Evolutionary conservation across 1,140 invertebrate species (phyloP), one percentile per base, ranked within the genome.

Genomic region (Drosophila sproati): DNA sequence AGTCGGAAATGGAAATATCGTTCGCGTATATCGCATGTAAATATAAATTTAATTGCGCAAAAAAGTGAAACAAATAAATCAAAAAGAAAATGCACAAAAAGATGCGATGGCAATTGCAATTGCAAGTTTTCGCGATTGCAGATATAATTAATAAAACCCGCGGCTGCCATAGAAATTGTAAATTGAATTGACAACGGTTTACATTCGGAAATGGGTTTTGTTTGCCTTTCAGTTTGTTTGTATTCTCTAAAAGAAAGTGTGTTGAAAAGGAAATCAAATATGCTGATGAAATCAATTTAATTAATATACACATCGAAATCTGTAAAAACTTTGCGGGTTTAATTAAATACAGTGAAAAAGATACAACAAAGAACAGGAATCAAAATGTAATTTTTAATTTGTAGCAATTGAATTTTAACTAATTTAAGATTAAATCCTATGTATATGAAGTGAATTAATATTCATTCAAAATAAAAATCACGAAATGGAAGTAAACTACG

Each of bases 11-110:
- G 61, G 82, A 82, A 75, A 71, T 57, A 79, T 77, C 80, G 55
- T 39, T 45, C 57, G 32, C 52, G 50, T 54, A 48, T 48, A 62
- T 71, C 47, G 45, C 32, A 66, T 69, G 80, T 80, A 88, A 82
- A 87, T 88, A 87, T 80, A 87, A 79, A 88, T 88, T 88, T 88
- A 87, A 83, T 87, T 87, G 83, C 73, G 78, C 61, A 87, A 87
- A 80, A 82, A 78, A 51, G 39, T 68, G 70, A 63, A 48, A 70
- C 43, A 68, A 72, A 82, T 79, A 72, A 66, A 57, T 73, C 59
- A 82, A 82, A 68, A 39, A 61, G 39, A 74, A 51, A 83, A 60
- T 64, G 20, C 57, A 61, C 71, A 63, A 48, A 52, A 62, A 70
- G 48, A 48, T 37, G n/a, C 32, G 43, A 39, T 41, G 31, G 51